phyloP scores from a whole-genome alignment of 2,888 invertebrate genomes.

The Allolobophora icterica region DNA sequence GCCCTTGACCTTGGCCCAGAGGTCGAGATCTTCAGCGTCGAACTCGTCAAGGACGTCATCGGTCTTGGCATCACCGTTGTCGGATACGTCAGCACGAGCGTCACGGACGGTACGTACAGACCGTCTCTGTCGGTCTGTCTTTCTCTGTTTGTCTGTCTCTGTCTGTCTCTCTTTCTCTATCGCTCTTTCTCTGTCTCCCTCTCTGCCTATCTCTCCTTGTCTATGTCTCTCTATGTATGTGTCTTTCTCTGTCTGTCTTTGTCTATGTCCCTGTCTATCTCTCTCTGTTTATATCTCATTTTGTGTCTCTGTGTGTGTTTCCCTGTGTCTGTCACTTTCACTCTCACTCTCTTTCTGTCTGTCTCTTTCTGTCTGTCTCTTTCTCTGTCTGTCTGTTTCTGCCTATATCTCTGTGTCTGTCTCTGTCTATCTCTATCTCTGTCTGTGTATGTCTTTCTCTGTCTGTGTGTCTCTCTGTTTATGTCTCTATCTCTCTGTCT shows the following conservation, averaged over 20 bases:
- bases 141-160: not conserved
- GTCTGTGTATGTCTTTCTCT: too few relatives aligned
- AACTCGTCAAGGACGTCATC: constrained; percentile 88
- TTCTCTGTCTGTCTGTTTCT: too few relatives aligned
- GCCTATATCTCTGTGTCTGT: too few relatives aligned
- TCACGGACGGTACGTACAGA: constrained; percentile 36
- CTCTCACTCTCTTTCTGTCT: too few relatives aligned
- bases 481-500: too few relatives aligned
- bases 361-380: too few relatives aligned
- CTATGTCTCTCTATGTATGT: not conserved
- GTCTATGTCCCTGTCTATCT: not conserved
- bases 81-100: constrained; percentile 54
- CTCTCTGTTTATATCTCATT: not conserved
- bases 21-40: constrained; percentile 80
- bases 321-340: not conserved
- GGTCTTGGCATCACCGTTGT: constrained; percentile 65
- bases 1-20: constrained; percentile 25
- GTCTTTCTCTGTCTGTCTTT: not conserved
- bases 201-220: not conserved
- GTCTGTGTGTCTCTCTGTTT: too few relatives aligned
- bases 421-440: too few relatives aligned
- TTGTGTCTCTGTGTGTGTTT: not conserved
- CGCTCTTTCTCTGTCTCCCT: not conserved
- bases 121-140: not conserved
- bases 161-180: not conserved